Conservation (phyloP, 2,797 vertebrate genomes). For the Melanotaenia trifasciata region DNA sequence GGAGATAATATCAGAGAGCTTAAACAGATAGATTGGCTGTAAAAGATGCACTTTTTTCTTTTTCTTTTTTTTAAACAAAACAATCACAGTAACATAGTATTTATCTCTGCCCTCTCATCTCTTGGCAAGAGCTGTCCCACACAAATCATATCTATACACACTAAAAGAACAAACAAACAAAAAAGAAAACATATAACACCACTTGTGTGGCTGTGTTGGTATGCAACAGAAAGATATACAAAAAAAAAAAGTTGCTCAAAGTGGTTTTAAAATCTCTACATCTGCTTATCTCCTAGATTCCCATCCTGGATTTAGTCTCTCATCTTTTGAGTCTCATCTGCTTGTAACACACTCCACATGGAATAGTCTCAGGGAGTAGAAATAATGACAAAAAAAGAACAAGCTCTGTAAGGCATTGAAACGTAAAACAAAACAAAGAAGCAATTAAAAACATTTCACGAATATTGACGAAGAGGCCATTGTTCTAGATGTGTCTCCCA, state of each 20-base stretch:
- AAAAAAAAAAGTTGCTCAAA: constrained; percentile 64
- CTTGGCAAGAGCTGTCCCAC: constrained; percentile 76
- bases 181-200: constrained; percentile 52
- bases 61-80: constrained; percentile 78
- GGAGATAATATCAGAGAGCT: constrained; percentile 81
- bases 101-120: constrained; percentile 78
- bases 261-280: constrained; percentile 73
- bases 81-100: constrained; percentile 86
- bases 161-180: constrained; percentile 54
- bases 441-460: constrained; percentile 82
- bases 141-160: constrained; percentile 77
- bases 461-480: constrained; percentile 81
- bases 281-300: constrained; percentile 71
- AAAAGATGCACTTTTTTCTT: constrained; percentile 84
- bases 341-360: constrained; percentile 65
- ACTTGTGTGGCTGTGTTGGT: constrained; percentile 71
- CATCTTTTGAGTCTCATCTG: constrained; percentile 68
- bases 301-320: constrained; percentile 73
- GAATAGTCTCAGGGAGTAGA: constrained; percentile 79
- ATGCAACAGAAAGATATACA: constrained; percentile 71
- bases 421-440: constrained; percentile 79
- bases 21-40: constrained; percentile 84
- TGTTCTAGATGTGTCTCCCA: constrained; percentile 80
- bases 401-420: constrained; percentile 84
- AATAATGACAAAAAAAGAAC: constrained; percentile 74